Conservation (phyloP, 2,113 vertebrate species). For the Marmota flaviventris region DNA sequence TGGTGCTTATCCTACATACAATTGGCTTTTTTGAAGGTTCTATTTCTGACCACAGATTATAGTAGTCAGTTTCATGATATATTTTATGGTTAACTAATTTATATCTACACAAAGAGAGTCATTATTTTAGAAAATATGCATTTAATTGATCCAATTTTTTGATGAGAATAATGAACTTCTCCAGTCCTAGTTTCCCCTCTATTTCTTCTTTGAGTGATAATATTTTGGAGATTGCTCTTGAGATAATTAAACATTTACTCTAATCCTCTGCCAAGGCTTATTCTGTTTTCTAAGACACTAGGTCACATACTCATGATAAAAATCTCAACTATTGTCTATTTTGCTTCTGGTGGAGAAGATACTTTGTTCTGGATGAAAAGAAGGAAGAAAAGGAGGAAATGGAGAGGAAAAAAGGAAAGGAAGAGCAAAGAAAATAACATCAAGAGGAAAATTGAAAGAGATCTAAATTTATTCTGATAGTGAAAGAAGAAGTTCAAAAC, state of each 20-base stretch:
- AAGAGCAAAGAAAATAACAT: not conserved
- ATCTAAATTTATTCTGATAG: not conserved
- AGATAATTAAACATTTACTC: not conserved
- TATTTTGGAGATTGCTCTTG: not conserved
- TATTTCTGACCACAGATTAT: not conserved
- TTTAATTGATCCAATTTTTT: not conserved
- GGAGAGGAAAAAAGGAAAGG: fast-evolving
- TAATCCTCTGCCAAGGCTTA: not conserved
- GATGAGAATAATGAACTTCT: not conserved
- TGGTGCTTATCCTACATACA: not conserved
- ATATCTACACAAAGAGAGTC: not conserved
- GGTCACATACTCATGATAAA: not conserved
- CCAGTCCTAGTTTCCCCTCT: fast-evolving
- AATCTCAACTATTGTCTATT: not conserved
- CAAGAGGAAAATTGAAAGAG: not conserved
- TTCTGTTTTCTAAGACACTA: not conserved
- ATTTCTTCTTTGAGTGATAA: not conserved
- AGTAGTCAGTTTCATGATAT: not conserved
- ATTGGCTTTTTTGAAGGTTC: not conserved
- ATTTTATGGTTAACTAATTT: not conserved
- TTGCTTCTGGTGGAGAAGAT: not conserved
- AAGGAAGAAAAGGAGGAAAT: not conserved
- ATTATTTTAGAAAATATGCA: not conserved
- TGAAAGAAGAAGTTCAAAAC: not conserved
- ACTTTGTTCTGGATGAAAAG: not conserved